phyloP scores from a whole-genome alignment of 1,140 invertebrate species.

The Caenorhabditis brenneri region DNA sequence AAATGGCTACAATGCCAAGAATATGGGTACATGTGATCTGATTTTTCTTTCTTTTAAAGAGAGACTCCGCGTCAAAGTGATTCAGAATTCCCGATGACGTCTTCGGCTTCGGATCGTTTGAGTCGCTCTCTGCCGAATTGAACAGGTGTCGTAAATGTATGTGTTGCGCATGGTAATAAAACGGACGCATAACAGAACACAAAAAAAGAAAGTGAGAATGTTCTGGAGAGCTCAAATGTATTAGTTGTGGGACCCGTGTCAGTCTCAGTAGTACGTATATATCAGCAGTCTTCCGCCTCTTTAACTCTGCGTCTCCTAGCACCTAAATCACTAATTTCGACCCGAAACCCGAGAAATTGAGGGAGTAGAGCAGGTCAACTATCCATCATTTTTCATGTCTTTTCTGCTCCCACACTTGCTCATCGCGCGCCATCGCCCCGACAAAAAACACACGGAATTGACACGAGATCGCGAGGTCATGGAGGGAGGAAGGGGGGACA shows the following conservation, averaged over 20 bases:
- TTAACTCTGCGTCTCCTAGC: not conserved
- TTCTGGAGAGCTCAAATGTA: not conserved
- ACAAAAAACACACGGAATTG: not conserved
- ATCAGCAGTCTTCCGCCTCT: not conserved
- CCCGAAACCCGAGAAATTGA: slow-evolving; percentile 29
- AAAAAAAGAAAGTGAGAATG: not conserved
- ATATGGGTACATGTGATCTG: not conserved
- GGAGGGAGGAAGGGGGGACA: not conserved
- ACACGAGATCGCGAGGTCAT: slow-evolving; percentile 2
- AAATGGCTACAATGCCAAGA: not conserved
- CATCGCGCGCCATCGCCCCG: not conserved
- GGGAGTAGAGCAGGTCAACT: not conserved
- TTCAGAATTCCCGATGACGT: slow-evolving; percentile 2
- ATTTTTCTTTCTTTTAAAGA: not conserved
- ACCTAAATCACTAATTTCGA: not conserved
- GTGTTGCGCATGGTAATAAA: slow-evolving; percentile 24
- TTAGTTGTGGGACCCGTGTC: not conserved
- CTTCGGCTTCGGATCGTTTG: not conserved
- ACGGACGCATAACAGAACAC: not conserved
- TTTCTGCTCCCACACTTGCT: not conserved
- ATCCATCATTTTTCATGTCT: not conserved
- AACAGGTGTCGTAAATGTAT: slow-evolving; percentile 1
- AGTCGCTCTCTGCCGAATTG: not conserved
- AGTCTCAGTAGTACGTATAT: slow-evolving; percentile 1
- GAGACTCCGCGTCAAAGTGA: not conserved